Percentiles rank a stretch among this genome's conserved stretches.
Evolutionary conservation across 30 jellyfish, hydroid and myxozoan genomes (phyloP).

Genomic region (Chironex yamaguchii): DNA sequence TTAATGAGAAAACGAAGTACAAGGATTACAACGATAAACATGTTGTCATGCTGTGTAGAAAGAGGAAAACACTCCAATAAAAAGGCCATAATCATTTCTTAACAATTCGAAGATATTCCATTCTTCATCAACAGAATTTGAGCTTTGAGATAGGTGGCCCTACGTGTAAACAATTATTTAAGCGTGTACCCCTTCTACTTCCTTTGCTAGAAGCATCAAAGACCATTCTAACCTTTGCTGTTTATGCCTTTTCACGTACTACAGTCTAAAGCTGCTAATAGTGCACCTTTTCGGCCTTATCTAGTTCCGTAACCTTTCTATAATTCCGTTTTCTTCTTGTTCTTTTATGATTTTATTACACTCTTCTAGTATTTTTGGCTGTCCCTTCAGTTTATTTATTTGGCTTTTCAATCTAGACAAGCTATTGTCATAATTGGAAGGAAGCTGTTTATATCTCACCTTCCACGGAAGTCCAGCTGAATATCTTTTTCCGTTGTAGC

Average conservation of each 20-base stretch:
- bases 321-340: no score
- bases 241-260: no score
- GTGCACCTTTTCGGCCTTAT: neutral
- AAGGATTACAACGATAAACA: no score
- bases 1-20: no score
- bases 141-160: no score
- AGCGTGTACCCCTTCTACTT: neutral
- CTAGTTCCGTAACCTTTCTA: slow-evolving; percentile 22
- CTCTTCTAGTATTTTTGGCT: slow-evolving; percentile 27
- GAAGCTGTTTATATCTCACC: slow-evolving; percentile 24
- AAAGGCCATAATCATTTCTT: no score
- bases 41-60: no score
- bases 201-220: neutral
- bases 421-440: slow-evolving; percentile 9
- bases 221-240: slow-evolving; percentile 30
- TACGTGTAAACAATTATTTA: no score
- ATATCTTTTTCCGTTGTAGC: slow-evolving; percentile 11
- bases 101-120: no score
- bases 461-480: neutral
- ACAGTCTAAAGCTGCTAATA: slow-evolving; percentile 42
- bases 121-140: no score
- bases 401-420: slow-evolving; percentile 20
- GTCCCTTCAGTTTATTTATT: slow-evolving; percentile 5
- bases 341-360: slow-evolving; percentile 30
- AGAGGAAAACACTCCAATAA: no score